Conservation (phyloP, 2,113 vertebrate species). For the Scartelaos histophorus region DNA sequence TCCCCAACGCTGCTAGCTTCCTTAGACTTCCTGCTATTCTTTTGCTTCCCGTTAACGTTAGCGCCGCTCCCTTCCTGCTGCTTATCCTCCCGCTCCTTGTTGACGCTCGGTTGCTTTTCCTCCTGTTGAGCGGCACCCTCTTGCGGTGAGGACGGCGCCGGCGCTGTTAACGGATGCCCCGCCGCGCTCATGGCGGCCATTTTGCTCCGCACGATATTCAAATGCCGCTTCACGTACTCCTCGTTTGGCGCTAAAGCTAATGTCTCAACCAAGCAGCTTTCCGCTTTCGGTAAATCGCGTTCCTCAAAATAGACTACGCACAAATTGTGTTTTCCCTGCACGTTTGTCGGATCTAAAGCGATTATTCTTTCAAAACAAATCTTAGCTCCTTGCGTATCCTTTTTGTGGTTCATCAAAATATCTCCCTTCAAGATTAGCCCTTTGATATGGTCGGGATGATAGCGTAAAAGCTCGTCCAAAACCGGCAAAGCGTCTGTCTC, state of each 20-base stretch:
- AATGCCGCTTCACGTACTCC: constrained; percentile 92
- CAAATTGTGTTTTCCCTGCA: constrained; percentile 96
- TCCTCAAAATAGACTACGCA: constrained; percentile 99
- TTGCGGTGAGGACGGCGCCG: constrained; percentile 9
- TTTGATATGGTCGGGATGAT: constrained; percentile 95
- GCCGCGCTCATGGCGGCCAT: constrained; percentile 83
- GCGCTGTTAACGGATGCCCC: constrained; percentile 69
- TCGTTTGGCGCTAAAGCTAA: constrained; percentile 91
- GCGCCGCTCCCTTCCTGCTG: constrained; percentile 61
- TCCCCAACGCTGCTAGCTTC: constrained; percentile 63
- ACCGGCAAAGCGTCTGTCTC: constrained; percentile 89
- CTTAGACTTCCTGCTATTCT: constrained; percentile 77
- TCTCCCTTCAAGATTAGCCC: constrained; percentile 97
- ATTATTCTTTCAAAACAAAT: constrained; percentile 91
- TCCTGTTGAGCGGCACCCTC: constrained; percentile 44
- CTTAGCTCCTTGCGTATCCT: constrained; percentile 91
- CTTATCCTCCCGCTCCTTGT: constrained; percentile 5
- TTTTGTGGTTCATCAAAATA: constrained; percentile 98
- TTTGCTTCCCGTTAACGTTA: constrained; percentile 58
- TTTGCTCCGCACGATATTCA: constrained; percentile 91
- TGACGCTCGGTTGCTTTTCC: constrained; percentile 17
- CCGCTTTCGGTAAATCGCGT: constrained; percentile 86
- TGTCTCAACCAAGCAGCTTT: constrained; percentile 90
- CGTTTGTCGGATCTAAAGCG: constrained; percentile 88
- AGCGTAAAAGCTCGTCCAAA: constrained; percentile 85